Evolutionary conservation across 2,797 vertebrate genomes (phyloP), one percentile per base, ranked within the genome.

Genomic region (Spondyliosoma cantharus): DNA sequence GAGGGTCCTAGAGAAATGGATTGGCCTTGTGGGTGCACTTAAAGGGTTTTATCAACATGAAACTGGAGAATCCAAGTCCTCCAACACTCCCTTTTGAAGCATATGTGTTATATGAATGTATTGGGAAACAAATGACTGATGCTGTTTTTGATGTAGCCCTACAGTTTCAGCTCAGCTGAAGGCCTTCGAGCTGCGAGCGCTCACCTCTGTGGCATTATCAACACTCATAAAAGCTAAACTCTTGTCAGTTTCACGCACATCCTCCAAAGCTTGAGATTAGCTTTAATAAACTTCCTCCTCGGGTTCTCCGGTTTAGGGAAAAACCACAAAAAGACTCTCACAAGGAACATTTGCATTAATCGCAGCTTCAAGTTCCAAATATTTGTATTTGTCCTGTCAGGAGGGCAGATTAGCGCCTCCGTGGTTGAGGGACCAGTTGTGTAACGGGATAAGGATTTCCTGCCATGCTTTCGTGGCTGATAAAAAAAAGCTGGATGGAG

Each of bases 391-490:
- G 62, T 8, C 78, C 14, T 72, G 65, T 81, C 80, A 74, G 48
- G 19, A 62, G 74, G 58, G 61, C 19, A 62, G 60, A 76, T 83
- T 66, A 73, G 53, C 17, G 32, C 25, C 16, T 19, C 32, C 59
- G 79, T 73, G 78, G 50, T 46, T 54, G 73, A 77, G 76, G 54
- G 60, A 72, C 63, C 37, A 22, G 80, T 90, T 88, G 85, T 87
- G 71, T 90, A 89, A 90, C 22, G 1, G 78, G 85, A 85, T 86
- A 90, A 91, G 78, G 81, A 92, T 86, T 91, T 90, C 61, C 87
- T 90, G 87, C 79, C 80, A 87, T 89, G 89, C 37, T 89, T 85
- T 73, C 7, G 52, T 67, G 54, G 42, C 29, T 86, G 84, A 93
- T 92, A 87, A 90, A 37, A 37, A 37, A 37, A 83, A 81, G 59